Conservation (phyloP, 2,888 invertebrate genomes). For the Tinea trinotella region DNA sequence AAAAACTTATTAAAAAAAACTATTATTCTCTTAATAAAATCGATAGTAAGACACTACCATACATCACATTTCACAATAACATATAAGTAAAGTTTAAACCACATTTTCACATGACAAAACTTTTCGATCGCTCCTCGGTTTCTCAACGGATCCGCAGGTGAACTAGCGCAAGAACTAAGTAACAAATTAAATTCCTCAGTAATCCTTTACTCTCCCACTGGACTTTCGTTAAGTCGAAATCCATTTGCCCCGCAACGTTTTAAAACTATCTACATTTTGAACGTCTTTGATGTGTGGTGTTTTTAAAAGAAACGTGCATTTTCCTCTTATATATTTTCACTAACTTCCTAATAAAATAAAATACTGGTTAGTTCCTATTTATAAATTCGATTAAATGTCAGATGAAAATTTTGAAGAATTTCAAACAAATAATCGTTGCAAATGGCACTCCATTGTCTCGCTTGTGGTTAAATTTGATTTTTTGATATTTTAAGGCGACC, state of each 20-base stretch:
- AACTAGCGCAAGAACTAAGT: conserved; percentile 34
- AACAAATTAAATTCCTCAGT: conserved; percentile 44
- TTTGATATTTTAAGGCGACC: too few species aligned
- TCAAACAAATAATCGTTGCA: too few species aligned
- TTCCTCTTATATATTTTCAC: not conserved
- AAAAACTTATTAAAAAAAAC: too few species aligned
- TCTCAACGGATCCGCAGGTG: conserved; percentile 26
- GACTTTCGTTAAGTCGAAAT: conserved; percentile 23
- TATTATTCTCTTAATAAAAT: too few species aligned
- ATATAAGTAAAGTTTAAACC: not conserved
- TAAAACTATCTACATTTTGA: conserved; percentile 8
- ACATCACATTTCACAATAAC: not conserved
- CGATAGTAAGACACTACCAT: not conserved
- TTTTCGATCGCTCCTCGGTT: conserved; percentile 7
- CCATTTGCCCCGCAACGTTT: conserved; percentile 7
- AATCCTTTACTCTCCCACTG: conserved; percentile 32
- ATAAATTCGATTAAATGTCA: too few species aligned
- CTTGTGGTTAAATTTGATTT: too few species aligned
- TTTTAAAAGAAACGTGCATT: not conserved
- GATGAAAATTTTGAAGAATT: too few species aligned
- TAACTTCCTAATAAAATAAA: too few species aligned
- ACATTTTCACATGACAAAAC: conserved; percentile 16
- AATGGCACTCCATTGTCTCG: too few species aligned
- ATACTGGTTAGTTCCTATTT: too few species aligned
- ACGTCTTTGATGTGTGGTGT: not conserved